Evolutionary conservation across 2,113 vertebrate genomes (phyloP).

Genomic region (Cephalophus harveyi): DNA sequence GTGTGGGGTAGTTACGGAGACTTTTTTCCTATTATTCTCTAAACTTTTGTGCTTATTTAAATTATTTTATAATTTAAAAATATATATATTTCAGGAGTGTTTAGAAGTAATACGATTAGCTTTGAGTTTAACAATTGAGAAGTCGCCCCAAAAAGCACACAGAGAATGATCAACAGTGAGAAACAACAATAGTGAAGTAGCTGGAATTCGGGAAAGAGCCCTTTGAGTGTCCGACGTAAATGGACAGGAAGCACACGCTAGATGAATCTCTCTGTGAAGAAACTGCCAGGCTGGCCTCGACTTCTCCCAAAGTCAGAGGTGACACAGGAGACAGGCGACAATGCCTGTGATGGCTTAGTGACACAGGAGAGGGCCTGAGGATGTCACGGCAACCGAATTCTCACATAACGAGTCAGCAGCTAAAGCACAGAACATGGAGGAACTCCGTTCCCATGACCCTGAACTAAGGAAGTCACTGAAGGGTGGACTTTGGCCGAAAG

Average conservation of each 20-base stretch:
- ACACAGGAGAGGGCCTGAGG: neutral
- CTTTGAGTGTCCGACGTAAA: neutral
- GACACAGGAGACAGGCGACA: neutral
- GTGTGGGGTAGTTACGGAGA: neutral
- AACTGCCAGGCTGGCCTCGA: no score
- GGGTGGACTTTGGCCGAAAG: neutral
- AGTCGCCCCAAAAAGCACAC: neutral
- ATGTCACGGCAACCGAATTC: fast-evolving
- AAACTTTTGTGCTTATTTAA: neutral
- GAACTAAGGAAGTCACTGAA: neutral
- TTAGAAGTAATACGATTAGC: neutral
- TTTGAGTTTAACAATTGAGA: neutral
- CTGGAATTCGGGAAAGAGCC: neutral
- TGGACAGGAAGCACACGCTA: neutral
- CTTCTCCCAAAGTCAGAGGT: neutral
- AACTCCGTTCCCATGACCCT: neutral
- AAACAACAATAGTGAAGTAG: neutral
- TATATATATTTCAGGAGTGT: neutral
- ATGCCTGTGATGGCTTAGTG: neutral
- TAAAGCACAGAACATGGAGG: neutral
- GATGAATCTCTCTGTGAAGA: neutral
- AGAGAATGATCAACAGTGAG: neutral
- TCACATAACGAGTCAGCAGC: neutral
- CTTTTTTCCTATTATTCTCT: neutral
- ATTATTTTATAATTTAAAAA: neutral